These are phyloP conservation scores for Caradrina clavipalpis DNA, from an alignment of 2,888 invertebrate genomes.

Conservation along the genomic window DNA sequence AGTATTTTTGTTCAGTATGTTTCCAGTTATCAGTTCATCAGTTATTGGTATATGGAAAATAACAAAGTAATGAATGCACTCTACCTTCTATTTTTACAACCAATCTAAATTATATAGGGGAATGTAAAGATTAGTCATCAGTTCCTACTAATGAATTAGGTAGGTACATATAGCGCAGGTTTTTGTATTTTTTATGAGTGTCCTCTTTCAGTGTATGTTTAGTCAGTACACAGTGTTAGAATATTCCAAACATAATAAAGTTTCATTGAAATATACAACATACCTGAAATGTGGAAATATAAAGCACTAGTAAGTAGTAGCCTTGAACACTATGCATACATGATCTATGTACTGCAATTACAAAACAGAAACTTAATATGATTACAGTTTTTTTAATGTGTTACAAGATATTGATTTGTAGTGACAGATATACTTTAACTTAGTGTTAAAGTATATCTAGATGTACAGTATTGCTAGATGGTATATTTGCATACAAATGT, in stretches of 20 bases:
- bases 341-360: constrained; percentile 4
- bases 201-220: not conserved
- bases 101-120: not conserved
- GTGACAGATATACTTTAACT: not conserved
- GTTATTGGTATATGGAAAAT: not conserved
- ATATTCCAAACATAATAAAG: not conserved
- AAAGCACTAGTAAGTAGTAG: constrained; percentile 7
- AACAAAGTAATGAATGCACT: not conserved
- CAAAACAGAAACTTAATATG: constrained; percentile 20
- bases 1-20: not conserved
- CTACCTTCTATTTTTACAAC: not conserved
- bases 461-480: not conserved
- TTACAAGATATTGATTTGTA: not conserved
- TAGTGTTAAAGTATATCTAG: too few species aligned
- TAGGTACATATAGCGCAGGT: too few species aligned
- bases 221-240: not conserved
- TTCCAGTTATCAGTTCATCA: too few species aligned
- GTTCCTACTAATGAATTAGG: not conserved
- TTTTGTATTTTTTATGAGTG: not conserved
- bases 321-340: constrained; percentile 18
- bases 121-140: not conserved
- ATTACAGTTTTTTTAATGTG: not conserved
- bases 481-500: too few species aligned
- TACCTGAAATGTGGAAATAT: not conserved
- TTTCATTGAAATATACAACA: too few species aligned